Evolutionary conservation across 1,140 invertebrate genomes (phyloP).

Genomic region (Nylanderia fulva): DNA sequence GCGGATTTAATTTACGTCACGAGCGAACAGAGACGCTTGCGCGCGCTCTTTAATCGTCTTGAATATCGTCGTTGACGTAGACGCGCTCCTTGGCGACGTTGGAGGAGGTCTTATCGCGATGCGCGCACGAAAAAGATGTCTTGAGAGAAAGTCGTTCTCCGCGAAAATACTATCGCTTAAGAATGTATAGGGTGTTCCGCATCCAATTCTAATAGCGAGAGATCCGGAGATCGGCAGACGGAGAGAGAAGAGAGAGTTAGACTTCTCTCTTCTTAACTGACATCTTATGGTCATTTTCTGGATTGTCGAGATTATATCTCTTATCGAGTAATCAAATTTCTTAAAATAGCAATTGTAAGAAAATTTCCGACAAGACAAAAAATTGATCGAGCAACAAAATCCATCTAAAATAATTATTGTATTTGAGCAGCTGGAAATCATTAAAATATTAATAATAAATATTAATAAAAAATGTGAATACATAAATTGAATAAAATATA

Average conservation of each 20-base stretch:
- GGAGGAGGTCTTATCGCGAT: constrained; percentile 13
- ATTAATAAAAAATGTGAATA: no score
- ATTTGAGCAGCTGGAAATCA: no score
- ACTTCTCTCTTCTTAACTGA: no score
- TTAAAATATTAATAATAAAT: no score
- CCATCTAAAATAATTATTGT: no score
- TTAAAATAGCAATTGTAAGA: no score
- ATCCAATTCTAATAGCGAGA: not conserved
- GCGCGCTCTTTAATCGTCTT: constrained; percentile 47
- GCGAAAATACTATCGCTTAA: not conserved
- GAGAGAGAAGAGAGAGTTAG: no score
- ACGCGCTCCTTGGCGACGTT: constrained; percentile 16
- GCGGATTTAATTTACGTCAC: constrained; percentile 63
- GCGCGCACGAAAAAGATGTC: not conserved
- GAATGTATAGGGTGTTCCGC: not conserved
- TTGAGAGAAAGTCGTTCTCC: constrained; percentile 17
- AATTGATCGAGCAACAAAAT: no score
- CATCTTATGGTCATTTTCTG: no score
- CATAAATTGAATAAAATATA: no score
- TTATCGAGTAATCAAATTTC: no score
- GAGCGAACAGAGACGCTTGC: constrained; percentile 33
- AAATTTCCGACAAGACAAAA: no score
- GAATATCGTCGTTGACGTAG: constrained; percentile 43
- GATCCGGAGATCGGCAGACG: not conserved
- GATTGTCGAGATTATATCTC: not conserved